Evolutionary conservation across 2,113 vertebrate genomes (phyloP), one percentile per base, ranked within the genome.

Genomic region (Ophiodon elongatus): DNA sequence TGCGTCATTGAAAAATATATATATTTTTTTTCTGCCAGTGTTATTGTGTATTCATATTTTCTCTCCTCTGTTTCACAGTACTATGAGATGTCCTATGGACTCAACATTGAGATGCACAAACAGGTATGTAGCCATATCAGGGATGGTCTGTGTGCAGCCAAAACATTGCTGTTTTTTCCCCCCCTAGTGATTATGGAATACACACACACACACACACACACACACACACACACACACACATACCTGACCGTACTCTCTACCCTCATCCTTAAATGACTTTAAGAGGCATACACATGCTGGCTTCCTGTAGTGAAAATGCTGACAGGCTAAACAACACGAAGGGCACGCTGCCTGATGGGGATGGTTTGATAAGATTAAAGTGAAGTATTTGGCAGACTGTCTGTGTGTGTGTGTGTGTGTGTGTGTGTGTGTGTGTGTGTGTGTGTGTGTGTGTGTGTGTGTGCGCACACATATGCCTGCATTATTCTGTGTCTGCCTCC

Each of bases 31-130:
- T 39, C n/a, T 4, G 25, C 4, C n/a, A 8, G 31, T 0, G 27
- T 50, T n/a, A 0, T 25, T 3, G 25, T 72, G 27, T 80, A 39
- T 70, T 75, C 23, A 84, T 69, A 23, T 68, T 47, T 76, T 86
- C 29, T 57, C 5, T 52, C n/a, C 25, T 79, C n/a, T 79, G 57
- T 85, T 88, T 89, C 76, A 17, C 94, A 98, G 97, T 98, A 98
- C 92, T 98, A 98, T 4, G 97, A 98, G 84, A 98, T 98, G 97
- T 98, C 97, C 67, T 98, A 98, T 5, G 97, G 97, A 72, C 95
- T 98, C 94, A 98, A 98, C 91, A 98, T 98, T 88, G 97, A 98
- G 90, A 98, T 98, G 97, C 97, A 98, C 95, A 98, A 98, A 92
- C 97, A 98, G 97, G 97, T 98, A 95, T 96, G 96, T 93, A 79